Evolutionary conservation across 2,888 invertebrate genomes (phyloP).

Genomic region (Philopedon plagiatum): DNA sequence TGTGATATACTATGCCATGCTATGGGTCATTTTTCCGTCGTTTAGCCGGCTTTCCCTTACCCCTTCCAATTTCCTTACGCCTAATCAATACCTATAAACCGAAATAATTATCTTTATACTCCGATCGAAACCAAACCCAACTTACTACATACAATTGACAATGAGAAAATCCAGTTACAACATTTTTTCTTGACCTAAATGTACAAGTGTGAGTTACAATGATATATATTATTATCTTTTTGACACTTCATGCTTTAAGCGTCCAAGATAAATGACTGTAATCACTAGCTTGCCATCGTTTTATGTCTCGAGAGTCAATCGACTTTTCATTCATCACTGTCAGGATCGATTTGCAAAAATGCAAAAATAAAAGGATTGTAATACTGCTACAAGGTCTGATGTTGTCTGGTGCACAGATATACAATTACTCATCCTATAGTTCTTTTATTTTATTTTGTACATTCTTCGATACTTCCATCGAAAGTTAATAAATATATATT

Average conservation of each 20-base stretch:
- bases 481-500: not conserved
- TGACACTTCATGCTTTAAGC: conserved; percentile 39
- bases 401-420: conserved; percentile 14
- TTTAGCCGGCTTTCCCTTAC: not conserved
- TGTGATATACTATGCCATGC: too few species aligned
- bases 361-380: conserved; percentile 32
- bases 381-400: conserved; percentile 6
- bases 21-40: too few species aligned
- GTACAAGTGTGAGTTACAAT: conserved; percentile 43
- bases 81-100: too few species aligned
- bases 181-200: conserved; percentile 39
- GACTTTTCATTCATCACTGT: conserved; percentile 39
- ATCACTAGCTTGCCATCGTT: conserved; percentile 33
- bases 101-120: conserved; percentile 2
- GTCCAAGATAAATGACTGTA: conserved; percentile 29
- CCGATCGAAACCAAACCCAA: not conserved
- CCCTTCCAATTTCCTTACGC: not conserved
- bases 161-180: conserved; percentile 31
- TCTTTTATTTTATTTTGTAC: not conserved
- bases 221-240: conserved; percentile 41
- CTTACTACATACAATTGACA: conserved; percentile 31
- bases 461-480: not conserved
- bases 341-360: conserved; percentile 27
- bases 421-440: conserved; percentile 25
- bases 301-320: conserved; percentile 22